These are phyloP conservation scores for Champsocephalus gunnari DNA, from an alignment of 2,797 vertebrate species.

Conservation along the genomic window DNA sequence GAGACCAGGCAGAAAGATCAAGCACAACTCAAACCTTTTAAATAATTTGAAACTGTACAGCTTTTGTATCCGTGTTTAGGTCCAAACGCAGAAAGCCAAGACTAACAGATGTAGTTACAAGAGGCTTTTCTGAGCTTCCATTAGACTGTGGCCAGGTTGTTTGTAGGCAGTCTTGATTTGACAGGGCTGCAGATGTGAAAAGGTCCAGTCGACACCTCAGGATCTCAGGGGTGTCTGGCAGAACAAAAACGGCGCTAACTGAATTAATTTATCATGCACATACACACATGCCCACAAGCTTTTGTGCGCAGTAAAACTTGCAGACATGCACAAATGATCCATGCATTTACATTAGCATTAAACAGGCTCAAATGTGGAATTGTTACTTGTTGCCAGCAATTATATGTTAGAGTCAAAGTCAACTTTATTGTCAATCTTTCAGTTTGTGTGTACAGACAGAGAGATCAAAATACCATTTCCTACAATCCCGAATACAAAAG, in stretches of 20 bases:
- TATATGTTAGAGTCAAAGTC: no score
- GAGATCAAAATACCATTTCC: no score
- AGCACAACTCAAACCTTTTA: constrained; percentile 36
- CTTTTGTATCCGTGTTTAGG: constrained; percentile 10
- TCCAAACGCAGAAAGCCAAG: constrained; percentile 39
- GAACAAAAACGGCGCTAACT: constrained; percentile 41
- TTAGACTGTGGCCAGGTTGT: constrained; percentile 49
- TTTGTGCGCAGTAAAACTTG: neutral
- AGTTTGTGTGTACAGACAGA: no score
- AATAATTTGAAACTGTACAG: constrained; percentile 48
- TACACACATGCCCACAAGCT: neutral
- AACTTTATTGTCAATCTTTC: no score
- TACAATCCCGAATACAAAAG: no score
- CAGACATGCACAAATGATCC: neutral
- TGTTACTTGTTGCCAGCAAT: no score
- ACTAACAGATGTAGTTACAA: constrained; percentile 58
- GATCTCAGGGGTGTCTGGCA: constrained; percentile 62
- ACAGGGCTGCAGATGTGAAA: constrained; percentile 45
- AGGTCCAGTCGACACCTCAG: constrained; percentile 60
- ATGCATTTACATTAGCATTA: neutral
- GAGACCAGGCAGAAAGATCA: constrained; percentile 38
- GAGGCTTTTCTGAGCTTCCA: constrained; percentile 26
- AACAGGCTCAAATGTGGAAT: neutral
- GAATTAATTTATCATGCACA: constrained; percentile 27
- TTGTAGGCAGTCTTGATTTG: constrained; percentile 44